Conservation (phyloP, 2,113 vertebrate genomes). For the Oostethus manadensis region DNA sequence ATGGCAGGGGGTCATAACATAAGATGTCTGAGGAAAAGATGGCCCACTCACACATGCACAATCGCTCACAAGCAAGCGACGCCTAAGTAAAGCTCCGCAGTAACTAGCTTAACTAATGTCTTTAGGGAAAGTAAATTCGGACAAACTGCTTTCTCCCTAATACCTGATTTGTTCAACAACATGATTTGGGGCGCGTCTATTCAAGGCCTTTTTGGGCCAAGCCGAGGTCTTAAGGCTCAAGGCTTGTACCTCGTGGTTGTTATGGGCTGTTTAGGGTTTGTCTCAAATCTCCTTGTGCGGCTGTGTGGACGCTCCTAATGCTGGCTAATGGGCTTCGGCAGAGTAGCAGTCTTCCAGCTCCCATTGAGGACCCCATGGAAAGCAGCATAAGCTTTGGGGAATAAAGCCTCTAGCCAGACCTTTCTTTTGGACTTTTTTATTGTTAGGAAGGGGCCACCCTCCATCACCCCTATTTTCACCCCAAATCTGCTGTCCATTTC, state of each 20-base stretch:
- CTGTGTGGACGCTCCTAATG: conserved; percentile 92
- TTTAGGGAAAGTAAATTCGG: conserved; percentile 99
- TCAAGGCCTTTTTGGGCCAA: conserved; percentile 80
- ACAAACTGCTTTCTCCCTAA: conserved; percentile 96
- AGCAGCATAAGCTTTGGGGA: conserved; percentile 66
- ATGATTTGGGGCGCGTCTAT: conserved; percentile 99
- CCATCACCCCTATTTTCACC: conserved; percentile 65
- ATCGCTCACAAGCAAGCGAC: conserved; percentile 60
- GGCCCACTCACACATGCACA: conserved; percentile 67
- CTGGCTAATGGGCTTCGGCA: conserved; percentile 95
- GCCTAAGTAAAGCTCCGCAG: conserved; percentile 86
- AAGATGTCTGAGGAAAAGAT: conserved; percentile 72
- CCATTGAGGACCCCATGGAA: conserved; percentile 71
- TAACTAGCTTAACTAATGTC: conserved; percentile 99
- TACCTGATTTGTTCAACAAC: conserved; percentile 99
- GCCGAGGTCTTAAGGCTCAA: conserved; percentile 99
- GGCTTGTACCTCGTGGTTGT: conserved; percentile 98
- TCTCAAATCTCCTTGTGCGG: conserved; percentile 97
- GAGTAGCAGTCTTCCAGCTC: conserved; percentile 75
- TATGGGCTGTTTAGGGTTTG: conserved; percentile 98
- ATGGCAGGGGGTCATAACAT: conserved; percentile 68
- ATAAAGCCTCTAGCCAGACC: conserved; percentile 67
- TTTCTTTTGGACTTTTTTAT: conserved; percentile 66
- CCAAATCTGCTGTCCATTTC: conserved; percentile 69
- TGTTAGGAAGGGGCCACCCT: conserved; percentile 64